Conservation (phyloP, 2,888 invertebrate species). For the Macrophya annulata region DNA sequence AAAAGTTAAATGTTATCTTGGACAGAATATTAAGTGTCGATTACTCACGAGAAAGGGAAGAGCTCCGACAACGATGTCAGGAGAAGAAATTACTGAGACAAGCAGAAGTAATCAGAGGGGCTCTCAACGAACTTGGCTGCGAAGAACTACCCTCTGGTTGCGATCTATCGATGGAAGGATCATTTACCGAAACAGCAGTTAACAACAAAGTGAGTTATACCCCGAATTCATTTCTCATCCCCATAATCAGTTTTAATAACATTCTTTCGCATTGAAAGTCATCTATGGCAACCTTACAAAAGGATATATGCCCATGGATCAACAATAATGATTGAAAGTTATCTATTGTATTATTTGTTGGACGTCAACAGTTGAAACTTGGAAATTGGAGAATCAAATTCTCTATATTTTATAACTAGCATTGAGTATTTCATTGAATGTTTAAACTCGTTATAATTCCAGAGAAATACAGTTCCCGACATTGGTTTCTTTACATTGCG, state of each 20-base stretch:
- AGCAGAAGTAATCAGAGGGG: conserved; percentile 91
- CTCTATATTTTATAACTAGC: background rate
- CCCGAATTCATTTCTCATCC: background rate
- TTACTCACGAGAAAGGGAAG: conserved; percentile 82
- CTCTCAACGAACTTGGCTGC: conserved; percentile 93
- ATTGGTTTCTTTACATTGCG: conserved; percentile 76
- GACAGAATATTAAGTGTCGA: conserved; percentile 72
- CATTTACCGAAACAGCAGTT: conserved; percentile 74
- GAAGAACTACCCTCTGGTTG: conserved; percentile 94
- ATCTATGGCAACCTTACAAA: background rate
- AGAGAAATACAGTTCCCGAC: conserved; percentile 75
- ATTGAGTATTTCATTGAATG: conserved; percentile 15
- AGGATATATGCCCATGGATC: too few species aligned
- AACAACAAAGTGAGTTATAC: conserved; percentile 70
- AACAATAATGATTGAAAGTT: background rate
- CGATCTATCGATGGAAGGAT: conserved; percentile 83
- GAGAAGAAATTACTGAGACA: conserved; percentile 92
- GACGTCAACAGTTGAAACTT: background rate
- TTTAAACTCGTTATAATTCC: conserved; percentile 67
- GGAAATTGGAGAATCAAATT: background rate
- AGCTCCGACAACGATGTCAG: conserved; percentile 90
- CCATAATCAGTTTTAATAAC: background rate
- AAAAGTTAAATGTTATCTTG: conserved; percentile 51
- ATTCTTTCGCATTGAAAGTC: background rate
- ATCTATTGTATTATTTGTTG: background rate